phyloP scores from a whole-genome alignment of 2,888 invertebrate species.

The Nemotelus nigrinus region DNA sequence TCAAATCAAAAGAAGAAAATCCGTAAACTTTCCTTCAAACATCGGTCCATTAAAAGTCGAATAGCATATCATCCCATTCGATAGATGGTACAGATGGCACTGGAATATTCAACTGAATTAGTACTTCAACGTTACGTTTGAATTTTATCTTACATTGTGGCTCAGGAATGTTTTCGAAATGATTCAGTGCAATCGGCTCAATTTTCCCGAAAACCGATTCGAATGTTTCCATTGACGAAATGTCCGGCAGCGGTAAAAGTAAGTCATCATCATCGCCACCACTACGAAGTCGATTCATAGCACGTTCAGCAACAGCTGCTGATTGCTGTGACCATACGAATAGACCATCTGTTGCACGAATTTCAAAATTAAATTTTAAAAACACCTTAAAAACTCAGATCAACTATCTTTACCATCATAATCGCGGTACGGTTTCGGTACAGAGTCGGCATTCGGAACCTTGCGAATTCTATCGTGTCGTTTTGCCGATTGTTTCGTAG shows the following conservation, averaged over 20 bases:
- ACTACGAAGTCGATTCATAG: not conserved
- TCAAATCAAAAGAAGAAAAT: too few species aligned
- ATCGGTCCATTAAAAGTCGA: not conserved
- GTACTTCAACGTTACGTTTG: not conserved
- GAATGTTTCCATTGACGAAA: slow-evolving; percentile 17
- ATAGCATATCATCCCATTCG: slow-evolving; percentile 18
- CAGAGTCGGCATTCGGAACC: not conserved
- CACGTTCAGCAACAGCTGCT: slow-evolving; percentile 4
- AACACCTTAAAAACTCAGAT: not conserved
- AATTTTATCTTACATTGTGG: slow-evolving; percentile 14
- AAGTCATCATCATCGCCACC: slow-evolving; percentile 25
- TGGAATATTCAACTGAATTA: not conserved
- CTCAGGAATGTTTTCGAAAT: slow-evolving; percentile 14
- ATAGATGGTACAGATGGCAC: slow-evolving; percentile 17
- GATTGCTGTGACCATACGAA: slow-evolving; percentile 24
- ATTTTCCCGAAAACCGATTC: slow-evolving; percentile 27
- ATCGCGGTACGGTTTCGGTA: not conserved
- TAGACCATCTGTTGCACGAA: too few species aligned
- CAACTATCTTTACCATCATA: slow-evolving; percentile 18
- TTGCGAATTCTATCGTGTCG: not conserved
- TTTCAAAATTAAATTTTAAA: too few species aligned
- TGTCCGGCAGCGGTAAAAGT: slow-evolving; percentile 18
- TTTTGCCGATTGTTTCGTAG: not conserved
- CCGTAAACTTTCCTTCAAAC: too few species aligned
- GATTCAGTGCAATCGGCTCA: slow-evolving; percentile 12